Evolutionary conservation across 2,113 vertebrate species (phyloP).

Genomic region (Archilochus colubris): DNA sequence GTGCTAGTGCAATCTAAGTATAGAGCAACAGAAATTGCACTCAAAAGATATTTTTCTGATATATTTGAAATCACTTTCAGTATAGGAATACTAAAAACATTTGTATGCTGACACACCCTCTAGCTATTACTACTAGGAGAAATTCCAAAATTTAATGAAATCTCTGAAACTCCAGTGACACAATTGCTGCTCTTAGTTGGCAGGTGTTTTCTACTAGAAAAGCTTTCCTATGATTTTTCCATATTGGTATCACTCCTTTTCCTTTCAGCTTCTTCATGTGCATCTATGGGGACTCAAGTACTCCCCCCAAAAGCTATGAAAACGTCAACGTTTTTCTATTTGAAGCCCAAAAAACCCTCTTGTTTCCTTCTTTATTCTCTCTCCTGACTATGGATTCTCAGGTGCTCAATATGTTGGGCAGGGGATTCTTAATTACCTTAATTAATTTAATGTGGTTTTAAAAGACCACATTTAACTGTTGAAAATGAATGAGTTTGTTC

Average conservation of each 20-base stretch:
- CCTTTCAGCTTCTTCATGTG: not conserved
- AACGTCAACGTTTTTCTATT: not conserved
- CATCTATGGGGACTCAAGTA: not conserved
- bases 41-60: not conserved
- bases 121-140: not conserved
- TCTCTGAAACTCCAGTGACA: not conserved
- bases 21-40: not conserved
- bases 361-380: not conserved
- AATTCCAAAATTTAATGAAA: not conserved
- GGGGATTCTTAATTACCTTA: not conserved
- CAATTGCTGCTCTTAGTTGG: not conserved
- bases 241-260: not conserved
- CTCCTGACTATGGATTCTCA: not conserved
- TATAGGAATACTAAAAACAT: not conserved
- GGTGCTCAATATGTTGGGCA: not conserved
- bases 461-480: not conserved
- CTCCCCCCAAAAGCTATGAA: not conserved
- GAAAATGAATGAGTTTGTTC: not conserved
- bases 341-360: not conserved
- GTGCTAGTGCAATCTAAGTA: not conserved
- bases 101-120: not conserved
- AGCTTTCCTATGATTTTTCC: constrained; percentile 1
- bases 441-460: no score
- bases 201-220: not conserved
- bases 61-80: not conserved